phyloP scores from a whole-genome alignment of 2,113 vertebrate species.

The Tringa solitaria region DNA sequence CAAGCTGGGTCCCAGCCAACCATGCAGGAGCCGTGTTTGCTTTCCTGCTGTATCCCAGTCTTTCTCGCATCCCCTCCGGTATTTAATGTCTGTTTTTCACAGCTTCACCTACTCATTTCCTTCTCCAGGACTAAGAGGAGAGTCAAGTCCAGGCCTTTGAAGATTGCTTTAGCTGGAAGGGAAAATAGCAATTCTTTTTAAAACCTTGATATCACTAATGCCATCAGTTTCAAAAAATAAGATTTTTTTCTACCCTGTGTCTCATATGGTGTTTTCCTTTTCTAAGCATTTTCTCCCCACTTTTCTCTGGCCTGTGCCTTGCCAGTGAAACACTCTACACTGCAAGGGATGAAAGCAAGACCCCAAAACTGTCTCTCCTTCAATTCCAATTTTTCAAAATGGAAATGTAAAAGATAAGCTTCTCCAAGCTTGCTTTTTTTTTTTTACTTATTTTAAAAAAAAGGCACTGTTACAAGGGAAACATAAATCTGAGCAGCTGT shows the following conservation, averaged over 20 bases:
- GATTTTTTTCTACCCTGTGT: neutral
- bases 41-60: neutral
- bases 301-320: neutral
- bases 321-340: neutral
- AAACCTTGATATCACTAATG: neutral
- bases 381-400: neutral
- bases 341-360: neutral
- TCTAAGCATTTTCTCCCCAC: neutral
- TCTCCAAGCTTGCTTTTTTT: neutral
- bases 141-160: neutral
- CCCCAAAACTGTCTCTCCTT: neutral
- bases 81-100: neutral
- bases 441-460: neutral
- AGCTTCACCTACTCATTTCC: neutral
- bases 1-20: fast-evolving
- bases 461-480: neutral
- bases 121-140: neutral
- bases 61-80: neutral
- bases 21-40: neutral
- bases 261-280: neutral
- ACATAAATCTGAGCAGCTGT: neutral
- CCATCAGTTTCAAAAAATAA: neutral
- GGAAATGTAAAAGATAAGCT: neutral
- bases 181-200: neutral
- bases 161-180: neutral